Evolutionary conservation across 2,888 invertebrate genomes (phyloP), one percentile per base, ranked within the genome.

Genomic region (Marronus borbonicus): DNA sequence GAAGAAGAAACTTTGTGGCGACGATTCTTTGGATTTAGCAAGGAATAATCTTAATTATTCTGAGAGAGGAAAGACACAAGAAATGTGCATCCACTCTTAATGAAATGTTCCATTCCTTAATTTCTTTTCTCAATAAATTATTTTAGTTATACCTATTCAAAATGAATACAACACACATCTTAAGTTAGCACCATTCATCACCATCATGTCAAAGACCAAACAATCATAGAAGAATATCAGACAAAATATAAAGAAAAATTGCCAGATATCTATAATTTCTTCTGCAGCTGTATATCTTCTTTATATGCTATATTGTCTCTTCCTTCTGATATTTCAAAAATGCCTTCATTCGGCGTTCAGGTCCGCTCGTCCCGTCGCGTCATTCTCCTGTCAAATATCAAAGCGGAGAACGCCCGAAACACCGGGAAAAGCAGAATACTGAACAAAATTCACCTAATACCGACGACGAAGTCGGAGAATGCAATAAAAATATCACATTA

Each of bases 401-500:
- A 28, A 62, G 5, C 24, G 17, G 31, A 5, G 31, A 20, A 36
- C 70, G 52, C 52, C 17, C 50, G 28, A 44, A 39, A 14, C 68
- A 14, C 49, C 70, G 24, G 52, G 74, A 76, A 55, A 64, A 79
- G 80, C 77, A 28, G 5, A 36, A 14, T 10, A 24, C 28, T 31
- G 31, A 62, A 62, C 62, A 31, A 62, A 64, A 78, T 80, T 77
- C 79, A 60, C 75, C 80, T 79, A 80, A 80, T 80, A 80, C 79
- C 78, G 66, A 69, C 78, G 66, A 69, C 74, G 77, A 68, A 76
- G 77, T 80, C 69, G 75, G 80, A 76, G 81, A 82, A 80, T 80
- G 81, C 80, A 81, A 82, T 82, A 82, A 81, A 82, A 82, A 81
- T 81, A 81, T 82, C 81, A 79, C 80, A 78, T 82, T 81, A 80